Conservation (phyloP, 2,113 vertebrate species). For the Acinonyx jubatus region DNA sequence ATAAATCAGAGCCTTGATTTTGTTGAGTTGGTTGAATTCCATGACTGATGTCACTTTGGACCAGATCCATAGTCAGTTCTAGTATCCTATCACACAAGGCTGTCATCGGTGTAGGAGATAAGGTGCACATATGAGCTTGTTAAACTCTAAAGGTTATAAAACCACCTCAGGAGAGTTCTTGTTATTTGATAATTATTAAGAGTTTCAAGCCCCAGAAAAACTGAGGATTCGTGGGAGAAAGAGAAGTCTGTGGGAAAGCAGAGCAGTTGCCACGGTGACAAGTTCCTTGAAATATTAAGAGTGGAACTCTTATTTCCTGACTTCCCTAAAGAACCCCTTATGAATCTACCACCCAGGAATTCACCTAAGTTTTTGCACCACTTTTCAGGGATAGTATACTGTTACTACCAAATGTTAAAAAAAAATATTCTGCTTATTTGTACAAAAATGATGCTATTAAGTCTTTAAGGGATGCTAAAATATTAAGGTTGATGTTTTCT, state of each 20-base stretch:
- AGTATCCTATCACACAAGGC: not conserved
- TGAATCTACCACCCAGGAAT: not conserved
- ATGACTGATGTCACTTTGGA: not conserved
- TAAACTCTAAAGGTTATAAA: not conserved
- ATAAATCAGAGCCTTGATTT: not conserved
- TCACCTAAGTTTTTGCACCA: not conserved
- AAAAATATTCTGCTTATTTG: not conserved
- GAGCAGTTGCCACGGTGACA: not conserved
- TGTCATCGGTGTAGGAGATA: not conserved
- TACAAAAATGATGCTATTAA: not conserved
- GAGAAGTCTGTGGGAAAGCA: not conserved
- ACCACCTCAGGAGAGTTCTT: not conserved
- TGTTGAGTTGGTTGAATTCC: constrained; percentile 33
- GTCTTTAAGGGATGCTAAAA: not conserved
- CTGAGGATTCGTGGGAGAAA: not conserved
- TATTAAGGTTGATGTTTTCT: not conserved
- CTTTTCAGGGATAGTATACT: not conserved
- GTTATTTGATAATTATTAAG: constrained; percentile 14
- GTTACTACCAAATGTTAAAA: not conserved
- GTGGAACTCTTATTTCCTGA: not conserved
- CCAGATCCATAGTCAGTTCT: not conserved
- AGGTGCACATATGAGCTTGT: not conserved
- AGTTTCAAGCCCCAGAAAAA: not conserved
- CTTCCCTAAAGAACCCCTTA: not conserved
- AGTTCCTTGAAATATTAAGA: not conserved